Evolutionary conservation across 2,888 invertebrate genomes (phyloP), one percentile per base, ranked within the genome.

Genomic region (Cheilosia soror): DNA sequence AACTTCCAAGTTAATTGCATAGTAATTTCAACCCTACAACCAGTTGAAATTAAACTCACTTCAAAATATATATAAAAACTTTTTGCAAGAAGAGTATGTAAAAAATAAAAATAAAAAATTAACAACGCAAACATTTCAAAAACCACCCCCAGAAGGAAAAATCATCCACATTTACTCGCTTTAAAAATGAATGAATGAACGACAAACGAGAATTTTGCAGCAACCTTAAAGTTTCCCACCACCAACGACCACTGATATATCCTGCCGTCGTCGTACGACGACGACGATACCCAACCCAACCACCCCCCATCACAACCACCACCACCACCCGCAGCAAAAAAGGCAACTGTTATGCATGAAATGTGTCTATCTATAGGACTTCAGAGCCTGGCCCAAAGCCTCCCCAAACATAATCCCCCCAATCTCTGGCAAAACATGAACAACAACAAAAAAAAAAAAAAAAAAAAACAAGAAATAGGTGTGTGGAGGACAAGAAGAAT

Each of bases 341-440:
- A 72, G 68, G 65, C 79, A 76, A 85, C 80, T 76, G 85, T 76
- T 81, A 68, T 85, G 85, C 85, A 77, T 85, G 80, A 85, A 72
- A 77, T 66, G 68, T 73, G 72, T 81, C 76, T 85, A 85, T 81
- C 85, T 72, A 51, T 27, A 69, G 80, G 71, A 49, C 55, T 63
- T 71, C 51, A 80, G 72, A 79, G 77, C 49, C 68, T 33, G 42
- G 58, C 69, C 57, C 53, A 25, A 66, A 31, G 3, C 69, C 62
- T 15, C 33, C 51, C 68, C 55, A 55, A 51, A 47, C 68, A 62
- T 55, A 76, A 40, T 76, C 76, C 71, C 49, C 75, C 66, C 76
- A 76, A 68, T 81, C 65, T 40, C 80, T 77, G 68, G 57, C 37
- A 65, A 76, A 72, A 79, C 42, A 84, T 62, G 49, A 72, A 82